These are phyloP conservation scores for Cephus pulcher DNA, from an alignment of 2,888 invertebrate genomes.

Conservation along the genomic window DNA sequence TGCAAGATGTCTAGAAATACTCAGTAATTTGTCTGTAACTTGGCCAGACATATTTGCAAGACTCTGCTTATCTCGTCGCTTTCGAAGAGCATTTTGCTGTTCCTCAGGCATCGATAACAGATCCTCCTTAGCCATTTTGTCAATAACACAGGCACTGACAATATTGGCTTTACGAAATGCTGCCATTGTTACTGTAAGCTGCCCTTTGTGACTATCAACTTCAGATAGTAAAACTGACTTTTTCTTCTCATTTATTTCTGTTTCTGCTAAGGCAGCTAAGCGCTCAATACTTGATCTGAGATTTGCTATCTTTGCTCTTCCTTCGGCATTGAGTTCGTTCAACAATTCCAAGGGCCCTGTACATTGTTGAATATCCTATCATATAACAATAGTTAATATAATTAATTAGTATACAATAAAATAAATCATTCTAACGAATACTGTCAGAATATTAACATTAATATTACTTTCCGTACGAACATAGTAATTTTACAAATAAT, in stretches of 20 bases:
- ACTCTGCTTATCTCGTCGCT: constrained; percentile 76
- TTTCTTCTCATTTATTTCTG: constrained; percentile 70
- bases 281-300: constrained; percentile 78
- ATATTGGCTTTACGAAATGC: constrained; percentile 86
- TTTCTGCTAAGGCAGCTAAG: constrained; percentile 73
- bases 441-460: constrained; percentile 10
- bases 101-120: constrained; percentile 71
- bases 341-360: constrained; percentile 77
- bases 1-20: constrained; percentile 87
- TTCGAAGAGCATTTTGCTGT: constrained; percentile 74
- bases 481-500: constrained; percentile 7
- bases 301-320: constrained; percentile 76
- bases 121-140: constrained; percentile 80
- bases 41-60: constrained; percentile 78
- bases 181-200: constrained; percentile 78
- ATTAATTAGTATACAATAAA: constrained; percentile 15
- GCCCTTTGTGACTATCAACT: constrained; percentile 77
- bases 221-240: constrained; percentile 74
- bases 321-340: constrained; percentile 81
- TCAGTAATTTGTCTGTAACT: constrained; percentile 86
- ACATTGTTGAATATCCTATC: constrained; percentile 82
- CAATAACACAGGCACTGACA: constrained; percentile 81
- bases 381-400: constrained; percentile 35
- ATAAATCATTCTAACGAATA: constrained; percentile 13
- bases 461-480: background rate